Conservation (phyloP, 2,113 vertebrate species). For the Antennarius striatus region DNA sequence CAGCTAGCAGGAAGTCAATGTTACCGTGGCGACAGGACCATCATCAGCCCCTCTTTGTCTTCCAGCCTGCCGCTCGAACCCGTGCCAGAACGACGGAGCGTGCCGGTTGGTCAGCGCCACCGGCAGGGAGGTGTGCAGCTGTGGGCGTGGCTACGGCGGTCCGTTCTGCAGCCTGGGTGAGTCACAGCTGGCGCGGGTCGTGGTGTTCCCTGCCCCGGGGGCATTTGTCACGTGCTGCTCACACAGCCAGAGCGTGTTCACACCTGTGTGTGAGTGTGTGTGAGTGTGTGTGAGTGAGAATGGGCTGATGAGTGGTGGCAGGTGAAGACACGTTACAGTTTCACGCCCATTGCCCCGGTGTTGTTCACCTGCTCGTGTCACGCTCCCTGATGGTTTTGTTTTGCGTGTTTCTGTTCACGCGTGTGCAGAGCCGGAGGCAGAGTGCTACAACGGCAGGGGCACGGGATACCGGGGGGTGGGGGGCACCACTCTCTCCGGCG, state of each 20-base stretch:
- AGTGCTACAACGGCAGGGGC: constrained; percentile 83
- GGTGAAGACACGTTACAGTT: constrained; percentile 36
- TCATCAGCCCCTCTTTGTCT: constrained; percentile 17
- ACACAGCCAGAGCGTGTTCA: too few relatives aligned
- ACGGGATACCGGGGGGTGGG: constrained; percentile 81
- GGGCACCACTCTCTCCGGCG: constrained; percentile 77
- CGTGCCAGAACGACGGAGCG: constrained; percentile 85
- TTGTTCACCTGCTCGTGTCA: too few relatives aligned
- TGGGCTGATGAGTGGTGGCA: constrained; percentile 19
- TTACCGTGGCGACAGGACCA: too few relatives aligned
- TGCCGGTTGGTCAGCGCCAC: constrained; percentile 82
- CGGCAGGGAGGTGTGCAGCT: constrained; percentile 81
- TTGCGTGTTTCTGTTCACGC: constrained; percentile 5
- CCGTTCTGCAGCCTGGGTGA: constrained; percentile 87
- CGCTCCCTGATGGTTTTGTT: neutral
- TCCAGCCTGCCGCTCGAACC: constrained; percentile 82
- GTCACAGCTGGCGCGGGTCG: constrained; percentile 35
- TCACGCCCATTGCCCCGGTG: too few relatives aligned
- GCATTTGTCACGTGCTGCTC: neutral
- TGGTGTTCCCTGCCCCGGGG: neutral
- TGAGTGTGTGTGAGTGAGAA: neutral
- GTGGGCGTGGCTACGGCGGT: constrained; percentile 78
- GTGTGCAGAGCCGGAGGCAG: constrained; percentile 73
- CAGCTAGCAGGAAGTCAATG: too few relatives aligned
- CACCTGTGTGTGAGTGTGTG: neutral